Percentiles rank a stretch among this genome's conserved stretches.
Evolutionary conservation across 2,797 vertebrate genomes (phyloP).

Genomic region (Coreius guichenoti): DNA sequence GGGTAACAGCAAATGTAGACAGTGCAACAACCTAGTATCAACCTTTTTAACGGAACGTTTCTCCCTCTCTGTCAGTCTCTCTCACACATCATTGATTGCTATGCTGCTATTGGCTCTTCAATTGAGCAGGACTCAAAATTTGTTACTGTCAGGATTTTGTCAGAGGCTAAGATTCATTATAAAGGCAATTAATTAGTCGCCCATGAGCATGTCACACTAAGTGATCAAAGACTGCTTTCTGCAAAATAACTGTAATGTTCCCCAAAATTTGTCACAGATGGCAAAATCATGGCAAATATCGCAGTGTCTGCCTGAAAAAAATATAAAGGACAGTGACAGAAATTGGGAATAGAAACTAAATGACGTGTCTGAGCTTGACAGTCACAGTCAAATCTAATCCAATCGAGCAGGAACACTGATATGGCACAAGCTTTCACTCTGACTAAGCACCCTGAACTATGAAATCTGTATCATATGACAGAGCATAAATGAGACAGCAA

Average conservation of each 20-base stretch:
- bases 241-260: background rate
- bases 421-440: slow-evolving; percentile 28
- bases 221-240: background rate
- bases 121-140: slow-evolving; percentile 1
- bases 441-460: slow-evolving; percentile 32
- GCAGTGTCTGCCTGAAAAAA: no score
- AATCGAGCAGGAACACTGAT: slow-evolving; percentile 40
- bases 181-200: slow-evolving; percentile 11
- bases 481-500: slow-evolving; percentile 37
- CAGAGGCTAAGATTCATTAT: background rate
- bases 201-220: background rate
- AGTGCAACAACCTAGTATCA: background rate
- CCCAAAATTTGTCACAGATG: background rate
- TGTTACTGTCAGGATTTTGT: slow-evolving; percentile 9
- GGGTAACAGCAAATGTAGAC: background rate
- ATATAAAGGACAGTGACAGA: background rate
- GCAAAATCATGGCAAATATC: background rate
- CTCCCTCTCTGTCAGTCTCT: background rate
- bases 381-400: slow-evolving; percentile 9
- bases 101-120: slow-evolving; percentile 20
- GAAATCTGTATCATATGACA: slow-evolving; percentile 17
- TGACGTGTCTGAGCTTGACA: background rate
- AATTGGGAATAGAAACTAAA: background rate
- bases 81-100: background rate
- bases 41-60: background rate